Conservation (phyloP, 2,113 vertebrate genomes). For the Phalacrocorax carbo region DNA sequence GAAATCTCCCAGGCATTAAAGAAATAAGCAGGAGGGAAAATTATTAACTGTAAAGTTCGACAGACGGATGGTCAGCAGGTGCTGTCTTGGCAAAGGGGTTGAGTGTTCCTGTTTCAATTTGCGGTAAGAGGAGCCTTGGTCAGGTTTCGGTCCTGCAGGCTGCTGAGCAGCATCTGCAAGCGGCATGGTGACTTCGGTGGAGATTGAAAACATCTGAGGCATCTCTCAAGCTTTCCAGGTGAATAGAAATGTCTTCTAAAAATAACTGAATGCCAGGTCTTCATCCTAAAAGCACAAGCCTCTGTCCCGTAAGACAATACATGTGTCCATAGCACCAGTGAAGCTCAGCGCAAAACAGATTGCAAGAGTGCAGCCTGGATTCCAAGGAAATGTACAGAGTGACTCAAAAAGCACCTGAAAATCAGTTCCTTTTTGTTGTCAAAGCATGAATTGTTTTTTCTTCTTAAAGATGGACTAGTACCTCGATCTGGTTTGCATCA, state of each 20-base stretch:
- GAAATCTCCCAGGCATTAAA: slow-evolving; percentile 69
- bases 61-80: slow-evolving; percentile 50
- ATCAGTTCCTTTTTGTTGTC: neutral
- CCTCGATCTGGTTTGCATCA: neutral
- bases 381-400: neutral
- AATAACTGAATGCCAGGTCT: neutral
- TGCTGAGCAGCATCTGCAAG: neutral
- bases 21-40: slow-evolving; percentile 54
- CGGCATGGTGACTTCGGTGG: neutral
- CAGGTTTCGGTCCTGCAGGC: neutral
- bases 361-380: neutral
- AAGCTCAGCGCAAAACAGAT: neutral
- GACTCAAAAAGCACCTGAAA: neutral
- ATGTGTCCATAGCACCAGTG: fast-evolving
- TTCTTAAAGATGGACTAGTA: neutral
- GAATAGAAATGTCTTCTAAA: neutral
- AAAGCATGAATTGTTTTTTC: neutral
- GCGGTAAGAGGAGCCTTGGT: neutral
- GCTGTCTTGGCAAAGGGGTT: neutral
- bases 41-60: slow-evolving; percentile 51
- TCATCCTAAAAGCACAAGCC: neutral
- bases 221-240: neutral
- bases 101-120: neutral
- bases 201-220: neutral
- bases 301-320: fast-evolving